A percentile compares a stretch with the other conserved stretches of the same genome.
Conservation (phyloP, 2,888 invertebrate genomes). For the Cryptus armator region DNA sequence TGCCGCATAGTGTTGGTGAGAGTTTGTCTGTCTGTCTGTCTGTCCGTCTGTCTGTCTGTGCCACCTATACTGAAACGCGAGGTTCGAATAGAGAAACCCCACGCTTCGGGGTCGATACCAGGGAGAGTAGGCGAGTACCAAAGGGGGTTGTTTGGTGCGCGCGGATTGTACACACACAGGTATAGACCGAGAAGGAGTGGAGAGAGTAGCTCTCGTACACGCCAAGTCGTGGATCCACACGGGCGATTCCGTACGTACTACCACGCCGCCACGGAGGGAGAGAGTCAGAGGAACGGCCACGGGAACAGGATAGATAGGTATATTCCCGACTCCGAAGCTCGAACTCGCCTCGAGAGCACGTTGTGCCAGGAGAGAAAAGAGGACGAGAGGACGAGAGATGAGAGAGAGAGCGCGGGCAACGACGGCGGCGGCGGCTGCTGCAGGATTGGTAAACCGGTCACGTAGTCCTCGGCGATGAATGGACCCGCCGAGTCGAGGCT, state of each 20-base stretch:
- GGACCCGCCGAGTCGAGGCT: conserved; percentile 84
- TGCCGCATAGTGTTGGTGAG: not conserved
- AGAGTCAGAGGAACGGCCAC: conserved; percentile 27
- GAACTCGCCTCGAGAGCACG: conserved; percentile 61
- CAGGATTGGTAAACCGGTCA: conserved; percentile 84
- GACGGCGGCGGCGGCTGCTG: conserved; percentile 72
- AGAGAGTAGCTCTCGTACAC: conserved; percentile 19
- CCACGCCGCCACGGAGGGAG: not conserved
- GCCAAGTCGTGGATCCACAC: conserved; percentile 28
- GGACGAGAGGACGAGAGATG: conserved; percentile 62
- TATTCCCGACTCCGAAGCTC: conserved; percentile 48
- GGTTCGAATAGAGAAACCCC: conserved; percentile 9
- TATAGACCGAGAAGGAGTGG: conserved; percentile 25
- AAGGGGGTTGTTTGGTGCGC: conserved; percentile 80
- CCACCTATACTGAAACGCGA: not conserved
- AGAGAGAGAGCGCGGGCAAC: conserved; percentile 58
- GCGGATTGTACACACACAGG: conserved; percentile 69
- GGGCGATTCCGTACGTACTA: conserved; percentile 1
- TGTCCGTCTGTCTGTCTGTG: not conserved
- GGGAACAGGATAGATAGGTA: conserved; percentile 30
- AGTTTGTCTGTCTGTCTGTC: conserved; percentile 18
- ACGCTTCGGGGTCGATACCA: conserved; percentile 47
- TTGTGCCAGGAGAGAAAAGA: conserved; percentile 63
- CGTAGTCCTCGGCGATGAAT: conserved; percentile 85
- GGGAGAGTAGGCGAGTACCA: conserved; percentile 30